These are phyloP conservation scores for Spinibarbus caldwelli DNA, from an alignment of 2,797 vertebrate genomes.

Conservation along the genomic window DNA sequence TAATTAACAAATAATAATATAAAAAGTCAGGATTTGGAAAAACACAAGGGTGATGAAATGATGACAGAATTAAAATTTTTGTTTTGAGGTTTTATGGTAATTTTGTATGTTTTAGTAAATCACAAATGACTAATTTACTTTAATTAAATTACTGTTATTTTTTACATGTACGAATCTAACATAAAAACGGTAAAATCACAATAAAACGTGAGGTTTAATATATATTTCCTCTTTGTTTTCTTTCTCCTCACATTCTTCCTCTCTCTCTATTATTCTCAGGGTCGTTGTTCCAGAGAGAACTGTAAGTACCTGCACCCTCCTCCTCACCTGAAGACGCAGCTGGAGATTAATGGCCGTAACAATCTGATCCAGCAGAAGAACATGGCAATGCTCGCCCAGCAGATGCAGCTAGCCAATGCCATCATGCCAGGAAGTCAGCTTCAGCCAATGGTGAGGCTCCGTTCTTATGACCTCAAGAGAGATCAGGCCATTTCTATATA, in stretches of 20 bases:
- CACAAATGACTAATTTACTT: not conserved
- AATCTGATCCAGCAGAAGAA: constrained; percentile 99
- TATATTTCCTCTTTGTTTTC: not conserved
- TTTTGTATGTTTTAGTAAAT: not conserved
- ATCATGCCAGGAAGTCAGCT: constrained; percentile 96
- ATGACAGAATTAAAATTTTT: no score
- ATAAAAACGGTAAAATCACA: not conserved
- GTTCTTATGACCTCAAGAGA: not conserved
- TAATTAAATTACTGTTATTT: not conserved
- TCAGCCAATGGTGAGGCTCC: constrained; percentile 88
- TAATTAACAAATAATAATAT: no score
- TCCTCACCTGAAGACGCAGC: constrained; percentile 95
- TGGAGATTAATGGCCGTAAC: constrained; percentile 98
- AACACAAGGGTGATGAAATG: no score
- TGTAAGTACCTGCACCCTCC: constrained; percentile 99
- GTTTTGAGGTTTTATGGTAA: not conserved
- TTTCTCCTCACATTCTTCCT: not conserved
- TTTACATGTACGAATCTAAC: not conserved
- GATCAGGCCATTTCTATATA: not conserved
- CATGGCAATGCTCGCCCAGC: constrained; percentile 99
- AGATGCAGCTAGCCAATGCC: constrained; percentile 98
- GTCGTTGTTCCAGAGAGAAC: constrained; percentile 96
- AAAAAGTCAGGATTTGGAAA: no score
- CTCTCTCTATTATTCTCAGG: constrained; percentile 71
- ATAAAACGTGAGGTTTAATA: not conserved